phyloP scores from a whole-genome alignment of 2,888 invertebrate species.

The Linnaemya vulpina region DNA sequence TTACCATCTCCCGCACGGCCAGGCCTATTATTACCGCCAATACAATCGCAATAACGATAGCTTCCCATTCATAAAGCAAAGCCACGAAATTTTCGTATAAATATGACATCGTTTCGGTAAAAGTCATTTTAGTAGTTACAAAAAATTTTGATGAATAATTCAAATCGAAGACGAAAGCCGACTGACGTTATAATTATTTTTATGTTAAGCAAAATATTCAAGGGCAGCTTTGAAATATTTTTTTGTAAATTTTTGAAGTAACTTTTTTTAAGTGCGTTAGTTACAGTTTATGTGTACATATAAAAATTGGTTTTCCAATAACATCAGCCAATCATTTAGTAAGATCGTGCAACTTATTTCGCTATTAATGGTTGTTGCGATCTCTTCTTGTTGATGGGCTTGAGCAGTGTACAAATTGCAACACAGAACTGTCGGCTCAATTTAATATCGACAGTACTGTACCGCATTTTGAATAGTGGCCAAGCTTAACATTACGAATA shows the following conservation, averaged over 20 bases:
- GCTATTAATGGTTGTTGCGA: no score
- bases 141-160: slow-evolving; percentile 37
- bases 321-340: no score
- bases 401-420: no score
- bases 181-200: not conserved
- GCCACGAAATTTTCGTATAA: slow-evolving; percentile 22
- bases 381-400: no score
- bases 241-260: not conserved
- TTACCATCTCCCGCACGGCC: slow-evolving; percentile 6
- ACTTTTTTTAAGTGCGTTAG: no score
- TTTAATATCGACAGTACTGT: no score
- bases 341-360: no score
- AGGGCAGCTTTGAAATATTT: not conserved
- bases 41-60: not conserved
- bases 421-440: no score
- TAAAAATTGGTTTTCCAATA: no score
- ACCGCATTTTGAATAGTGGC: no score
- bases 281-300: no score
- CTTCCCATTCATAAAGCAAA: slow-evolving; percentile 26
- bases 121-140: slow-evolving; percentile 20
- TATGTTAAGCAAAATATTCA: not conserved
- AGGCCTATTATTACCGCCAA: not conserved
- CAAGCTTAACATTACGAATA: no score
- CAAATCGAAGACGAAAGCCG: not conserved
- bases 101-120: slow-evolving; percentile 6